Conservation (phyloP, 2,797 vertebrate genomes). For the Cyprinella venusta region DNA sequence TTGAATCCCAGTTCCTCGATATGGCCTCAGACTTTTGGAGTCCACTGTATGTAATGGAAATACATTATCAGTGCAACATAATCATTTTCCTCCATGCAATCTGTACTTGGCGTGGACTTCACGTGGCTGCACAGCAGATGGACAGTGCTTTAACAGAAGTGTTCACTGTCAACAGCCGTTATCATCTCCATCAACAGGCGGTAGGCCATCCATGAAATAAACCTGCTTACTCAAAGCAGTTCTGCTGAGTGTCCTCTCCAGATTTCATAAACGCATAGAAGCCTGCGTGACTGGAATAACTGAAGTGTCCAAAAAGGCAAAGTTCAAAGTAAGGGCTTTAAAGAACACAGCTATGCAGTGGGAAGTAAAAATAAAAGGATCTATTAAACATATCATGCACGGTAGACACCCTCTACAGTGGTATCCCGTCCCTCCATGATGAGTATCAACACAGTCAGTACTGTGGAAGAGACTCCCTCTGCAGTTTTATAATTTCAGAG, state of each 20-base stretch:
- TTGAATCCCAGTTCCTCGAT: not conserved
- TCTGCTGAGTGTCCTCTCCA: constrained; percentile 29
- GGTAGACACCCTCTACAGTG: not conserved
- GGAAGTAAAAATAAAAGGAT: constrained; percentile 13
- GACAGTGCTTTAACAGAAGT: constrained; percentile 24
- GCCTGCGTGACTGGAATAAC: not conserved
- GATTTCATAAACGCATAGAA: constrained; percentile 29
- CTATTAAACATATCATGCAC: not conserved
- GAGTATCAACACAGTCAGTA: constrained; percentile 11
- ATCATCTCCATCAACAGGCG: constrained; percentile 30
- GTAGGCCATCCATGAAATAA: constrained; percentile 20
- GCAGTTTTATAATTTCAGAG: too few relatives aligned
- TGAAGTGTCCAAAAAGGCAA: not conserved
- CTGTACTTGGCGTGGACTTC: not conserved
- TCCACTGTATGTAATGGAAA: not conserved
- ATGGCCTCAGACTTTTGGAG: not conserved
- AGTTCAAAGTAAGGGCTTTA: constrained; percentile 8
- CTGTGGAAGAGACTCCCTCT: constrained; percentile 9
- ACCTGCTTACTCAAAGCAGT: constrained; percentile 30
- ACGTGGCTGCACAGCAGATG: constrained; percentile 29
- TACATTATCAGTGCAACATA: not conserved
- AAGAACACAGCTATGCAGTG: not conserved
- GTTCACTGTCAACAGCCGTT: constrained; percentile 29
- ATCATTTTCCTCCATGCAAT: not conserved
- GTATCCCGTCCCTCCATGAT: not conserved